Base-by-base conservation (phyloP, 2,888 invertebrate species). In the Smittia sp. region DNA sequence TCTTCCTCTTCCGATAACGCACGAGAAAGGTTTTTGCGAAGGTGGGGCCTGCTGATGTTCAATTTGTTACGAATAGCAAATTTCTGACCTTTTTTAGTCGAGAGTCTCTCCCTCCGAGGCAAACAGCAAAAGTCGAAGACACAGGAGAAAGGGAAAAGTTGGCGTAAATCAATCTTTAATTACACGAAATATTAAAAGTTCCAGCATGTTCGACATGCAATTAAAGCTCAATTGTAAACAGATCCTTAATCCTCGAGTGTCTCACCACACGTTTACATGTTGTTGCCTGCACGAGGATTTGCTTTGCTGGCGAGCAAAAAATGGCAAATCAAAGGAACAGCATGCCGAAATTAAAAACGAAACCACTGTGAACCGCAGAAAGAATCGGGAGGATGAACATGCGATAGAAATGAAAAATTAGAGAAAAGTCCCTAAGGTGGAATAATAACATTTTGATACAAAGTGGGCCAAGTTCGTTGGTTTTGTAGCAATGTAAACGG, bases 151-250 rank as follows among this genome's bases (percentile, higher is more conserved):
- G 20, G 18, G 58, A 18, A 32, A 9, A 32, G 4, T 32, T 20
- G 39, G 38, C 15, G 22, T 38, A 38, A 69, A 69, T 69, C 69
- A 69, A 69, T 69, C 69, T 32, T 69, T 69, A 69, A 69, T 69
- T 69, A 69, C 69, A 69, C 46, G 22, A 39, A 67, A 27, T 52
- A 54, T 54, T 69, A 54, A 69, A 69, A 54, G n/a, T 22, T 67
- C 41, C 41, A 24, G 32, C 67, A 67, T 67, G 41, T 41, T 46
- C 39, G 41, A 67, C 67, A 67, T 54, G 52, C 54, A 69, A 69
- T 69, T 69, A 69, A 69, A 69, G 69, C 46, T 41, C 69, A 69
- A 69, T 69, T 69, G 69, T 69, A 69, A 69, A 69, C 52, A 69
- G 27, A 69, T 54, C 52, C 32, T 15, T 69, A 69, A 69, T 54